Base-by-base conservation (phyloP, 1,140 invertebrate genomes). In the Rhynchophorus ferrugineus region DNA sequence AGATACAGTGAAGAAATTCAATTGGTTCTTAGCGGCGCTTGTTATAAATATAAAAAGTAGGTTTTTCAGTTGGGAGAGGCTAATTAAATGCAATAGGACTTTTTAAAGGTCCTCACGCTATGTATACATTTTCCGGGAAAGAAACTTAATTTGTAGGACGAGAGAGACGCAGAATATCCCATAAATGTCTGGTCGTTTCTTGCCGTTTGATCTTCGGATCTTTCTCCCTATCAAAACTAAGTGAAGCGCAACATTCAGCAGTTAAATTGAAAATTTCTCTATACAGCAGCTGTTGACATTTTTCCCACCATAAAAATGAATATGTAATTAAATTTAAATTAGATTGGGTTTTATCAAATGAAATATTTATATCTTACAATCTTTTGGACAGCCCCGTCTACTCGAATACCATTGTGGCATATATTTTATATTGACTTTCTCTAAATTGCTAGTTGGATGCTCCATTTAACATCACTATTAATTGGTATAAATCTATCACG, bases 291-390 rank as follows among this genome's bases (percentile, higher is more conserved):
- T 54, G 51, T 54, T 54, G 51, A 54, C 51, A 54, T 54, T 54
- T 54, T 54, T 47, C 34, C 44, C 44, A 47, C 44, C 51, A 24
- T 41, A 44, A 54, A 54, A 54, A 54, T 54, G 51, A 54, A 54
- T 54, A 54, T 54, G 51, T 54, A 54, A 54, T 54, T 54, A 54
- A 54, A 54, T 54, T 54, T 54, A 54, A 54, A 54, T 54, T 54
- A 54, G 51, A 54, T 54, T 47, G 51, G 51, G 47, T 54, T 54
- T 54, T n/a, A n/a, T n/a, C n/a, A n/a, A n/a, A n/a, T n/a, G n/a
- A n/a, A n/a, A n/a, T n/a, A n/a, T n/a, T n/a, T n/a, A n/a, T n/a
- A n/a, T n/a, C n/a, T n/a, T n/a, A n/a, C n/a, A n/a, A n/a, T n/a
- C n/a, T n/a, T n/a, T n/a, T n/a, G n/a, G n/a, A n/a, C n/a, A n/a